Evolutionary conservation across 2,888 invertebrate genomes (phyloP).

Genomic region (Odontothrips loti): DNA sequence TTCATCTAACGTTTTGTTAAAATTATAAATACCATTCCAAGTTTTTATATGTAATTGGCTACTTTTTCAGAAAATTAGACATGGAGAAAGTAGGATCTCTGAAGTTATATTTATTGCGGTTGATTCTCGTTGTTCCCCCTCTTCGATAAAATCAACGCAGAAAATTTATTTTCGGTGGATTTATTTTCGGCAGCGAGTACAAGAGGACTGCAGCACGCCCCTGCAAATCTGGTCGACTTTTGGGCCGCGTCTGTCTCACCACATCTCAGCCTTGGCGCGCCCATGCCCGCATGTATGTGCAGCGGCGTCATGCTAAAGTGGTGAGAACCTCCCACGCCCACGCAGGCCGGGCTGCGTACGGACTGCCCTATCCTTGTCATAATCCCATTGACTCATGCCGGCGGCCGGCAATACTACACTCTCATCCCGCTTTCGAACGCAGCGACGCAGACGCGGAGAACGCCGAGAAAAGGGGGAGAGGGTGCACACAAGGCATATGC

Average conservation of each 20-base stretch:
- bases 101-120: too few relatives aligned
- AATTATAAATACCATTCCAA: neutral
- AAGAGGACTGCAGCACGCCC: too few relatives aligned
- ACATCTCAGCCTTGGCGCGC: too few relatives aligned
- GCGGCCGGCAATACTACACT: neutral
- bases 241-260: too few relatives aligned
- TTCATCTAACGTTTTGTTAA: neutral
- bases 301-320: constrained; percentile 1
- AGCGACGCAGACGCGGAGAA: neutral
- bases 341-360: neutral
- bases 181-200: too few relatives aligned
- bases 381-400: neutral
- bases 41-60: neutral
- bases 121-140: too few relatives aligned
- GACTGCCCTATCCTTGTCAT: neutral
- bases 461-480: too few relatives aligned
- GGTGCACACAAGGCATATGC: neutral
- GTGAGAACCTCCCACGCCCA: constrained; percentile 13
- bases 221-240: too few relatives aligned
- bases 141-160: too few relatives aligned
- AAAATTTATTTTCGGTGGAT: too few relatives aligned
- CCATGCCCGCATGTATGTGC: neutral
- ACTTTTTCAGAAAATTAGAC: neutral
- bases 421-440: neutral
- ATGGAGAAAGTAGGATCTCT: too few relatives aligned